Conservation (phyloP, 1,140 invertebrate species). For the Brachionus manjavacas region DNA sequence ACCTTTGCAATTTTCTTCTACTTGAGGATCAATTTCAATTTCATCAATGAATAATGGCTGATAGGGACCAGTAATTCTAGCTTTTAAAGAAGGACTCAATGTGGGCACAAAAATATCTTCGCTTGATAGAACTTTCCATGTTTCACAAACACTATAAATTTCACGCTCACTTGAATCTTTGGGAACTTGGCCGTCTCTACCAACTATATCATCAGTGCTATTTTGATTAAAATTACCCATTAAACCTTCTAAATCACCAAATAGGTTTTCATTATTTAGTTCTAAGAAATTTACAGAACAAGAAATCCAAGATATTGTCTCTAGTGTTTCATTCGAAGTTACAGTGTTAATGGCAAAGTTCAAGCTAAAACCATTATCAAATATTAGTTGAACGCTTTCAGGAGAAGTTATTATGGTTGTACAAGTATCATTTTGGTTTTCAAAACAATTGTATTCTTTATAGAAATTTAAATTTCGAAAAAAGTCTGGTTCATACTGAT, state of each 20-base stretch:
- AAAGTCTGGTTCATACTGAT: neutral
- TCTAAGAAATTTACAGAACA: neutral
- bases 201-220: neutral
- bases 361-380: slow-evolving; percentile 14
- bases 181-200: neutral
- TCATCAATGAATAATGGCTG: slow-evolving; percentile 16
- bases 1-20: neutral
- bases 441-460: neutral
- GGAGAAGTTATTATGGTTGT: neutral
- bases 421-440: neutral
- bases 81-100: too few relatives aligned
- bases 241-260: neutral
- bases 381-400: neutral
- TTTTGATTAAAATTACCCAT: slow-evolving; percentile 33
- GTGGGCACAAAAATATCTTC: neutral
- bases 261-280: neutral
- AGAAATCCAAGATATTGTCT: neutral
- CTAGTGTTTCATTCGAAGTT: neutral
- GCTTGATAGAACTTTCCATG: neutral
- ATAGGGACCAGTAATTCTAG: neutral
- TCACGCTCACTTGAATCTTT: neutral
- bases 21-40: neutral
- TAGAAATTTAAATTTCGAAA: neutral
- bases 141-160: neutral
- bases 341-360: neutral